Evolutionary conservation across 1,140 invertebrate species (phyloP).

Genomic region (Drosophila sturtevanti): DNA sequence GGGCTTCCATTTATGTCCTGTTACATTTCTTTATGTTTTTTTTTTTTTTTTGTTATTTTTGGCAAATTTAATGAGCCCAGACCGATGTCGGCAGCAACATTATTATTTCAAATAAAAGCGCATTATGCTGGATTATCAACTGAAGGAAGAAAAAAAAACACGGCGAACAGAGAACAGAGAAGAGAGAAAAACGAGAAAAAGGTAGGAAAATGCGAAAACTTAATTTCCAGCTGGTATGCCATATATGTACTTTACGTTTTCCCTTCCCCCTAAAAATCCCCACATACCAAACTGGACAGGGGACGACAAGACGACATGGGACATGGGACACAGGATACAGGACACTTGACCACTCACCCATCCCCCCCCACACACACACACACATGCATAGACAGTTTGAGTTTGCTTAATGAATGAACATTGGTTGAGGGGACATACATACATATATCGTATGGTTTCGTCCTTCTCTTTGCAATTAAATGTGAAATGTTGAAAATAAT

Average conservation of each 20-base stretch:
- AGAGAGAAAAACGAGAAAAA: constrained; percentile 58
- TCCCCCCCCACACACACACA: not conserved
- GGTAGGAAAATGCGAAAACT: constrained; percentile 78
- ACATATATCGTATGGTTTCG: constrained; percentile 4
- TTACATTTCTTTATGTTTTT: constrained; percentile 26
- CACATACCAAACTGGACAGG: constrained; percentile 23
- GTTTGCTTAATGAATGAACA: constrained; percentile 70
- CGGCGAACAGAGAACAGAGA: constrained; percentile 3
- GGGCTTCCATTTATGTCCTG: constrained; percentile 15
- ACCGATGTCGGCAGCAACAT: constrained; percentile 79
- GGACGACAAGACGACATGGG: too few species aligned
- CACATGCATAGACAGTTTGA: not conserved
- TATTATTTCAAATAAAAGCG: constrained; percentile 83
- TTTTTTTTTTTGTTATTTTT: constrained; percentile 3
- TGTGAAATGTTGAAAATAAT: constrained; percentile 82
- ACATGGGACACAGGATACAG: constrained; percentile 18
- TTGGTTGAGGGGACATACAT: constrained; percentile 8
- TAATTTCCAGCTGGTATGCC: constrained; percentile 75
- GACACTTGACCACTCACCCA: constrained; percentile 42
- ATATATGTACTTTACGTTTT: constrained; percentile 53
- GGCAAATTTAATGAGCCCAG: constrained; percentile 70
- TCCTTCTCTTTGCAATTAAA: constrained; percentile 74
- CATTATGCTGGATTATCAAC: constrained; percentile 82
- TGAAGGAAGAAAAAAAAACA: constrained; percentile 24
- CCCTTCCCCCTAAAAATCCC: constrained; percentile 39